Base-by-base conservation (phyloP, 2,888 invertebrate species). In the Xestia rhomboidea region DNA sequence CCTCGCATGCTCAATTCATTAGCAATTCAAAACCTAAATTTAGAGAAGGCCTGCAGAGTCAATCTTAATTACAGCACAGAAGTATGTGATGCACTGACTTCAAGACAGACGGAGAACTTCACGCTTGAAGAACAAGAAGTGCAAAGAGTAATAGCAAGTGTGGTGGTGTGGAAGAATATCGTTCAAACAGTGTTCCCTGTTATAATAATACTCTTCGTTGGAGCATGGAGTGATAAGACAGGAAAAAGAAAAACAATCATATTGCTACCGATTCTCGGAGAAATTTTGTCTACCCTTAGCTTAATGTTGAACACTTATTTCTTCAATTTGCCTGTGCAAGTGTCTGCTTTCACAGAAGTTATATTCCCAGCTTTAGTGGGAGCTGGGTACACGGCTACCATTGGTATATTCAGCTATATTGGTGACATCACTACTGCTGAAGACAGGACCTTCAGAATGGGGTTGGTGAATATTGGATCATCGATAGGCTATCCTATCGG, bases 401-500 rank as follows among this genome's bases (percentile, higher is more conserved):
- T 98, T 97, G 98, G 98, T 18, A 97, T 98, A 71, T 98, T 99
- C 94, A 98, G 98, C 93, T 99, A 99, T 92, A 98, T 99, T 72
- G 98, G 98, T 63, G 99, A 99, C 90, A 98, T 99, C 18, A 98
- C 99, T 1, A 98, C 98, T 0, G 97, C 97, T 70, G 98, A 98
- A 91, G 98, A 98, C 70, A 97, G 99, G 85, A 99, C 99, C 0
- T 96, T 98, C 38, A 96, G 99, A 86, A 98, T 99, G 66, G 99
- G 99, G 10, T 97, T 99, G 69, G 98, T 98, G 69, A 99, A 99
- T 93, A 97, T 99, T 34, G 99, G 98, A 93, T 98, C 98, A 90
- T 98, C 99, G 0, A 95, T 99, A 27, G 99, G 99, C 0, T 98
- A 98, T 72, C 99, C 99, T 0, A 97, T 99, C 15, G 99, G 99